Conservation (phyloP, 2,888 invertebrate species). For the Zonitis immaculata region DNA sequence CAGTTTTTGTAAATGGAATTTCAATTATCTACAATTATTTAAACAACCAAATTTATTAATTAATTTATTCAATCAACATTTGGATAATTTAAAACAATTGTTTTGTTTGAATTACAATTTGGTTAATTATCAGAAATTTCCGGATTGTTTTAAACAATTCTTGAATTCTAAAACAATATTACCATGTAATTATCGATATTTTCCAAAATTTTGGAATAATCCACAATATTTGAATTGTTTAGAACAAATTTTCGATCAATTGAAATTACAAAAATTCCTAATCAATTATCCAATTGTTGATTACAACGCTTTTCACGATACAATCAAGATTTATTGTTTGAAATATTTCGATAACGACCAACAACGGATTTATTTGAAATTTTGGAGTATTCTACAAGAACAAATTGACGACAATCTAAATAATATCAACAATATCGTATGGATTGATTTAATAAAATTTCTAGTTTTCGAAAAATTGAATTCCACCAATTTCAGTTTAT, state of each 20-base stretch:
- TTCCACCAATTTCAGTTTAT: constrained; percentile 42
- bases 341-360: constrained; percentile 51
- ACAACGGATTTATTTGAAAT: constrained; percentile 51
- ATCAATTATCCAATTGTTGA: too few relatives aligned
- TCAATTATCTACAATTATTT: constrained; percentile 49
- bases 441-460: constrained; percentile 54
- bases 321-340: constrained; percentile 53
- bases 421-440: constrained; percentile 50
- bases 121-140: constrained; percentile 59
- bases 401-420: constrained; percentile 48
- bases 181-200: constrained; percentile 64
- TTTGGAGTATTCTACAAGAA: constrained; percentile 46
- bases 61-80: constrained; percentile 62
- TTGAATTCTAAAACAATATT: constrained; percentile 51
- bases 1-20: constrained; percentile 44
- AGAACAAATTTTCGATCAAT: constrained; percentile 51
- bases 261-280: constrained; percentile 54
- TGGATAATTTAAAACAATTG: constrained; percentile 57
- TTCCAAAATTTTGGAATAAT: constrained; percentile 58
- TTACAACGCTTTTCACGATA: too few relatives aligned
- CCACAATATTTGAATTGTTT: constrained; percentile 52
- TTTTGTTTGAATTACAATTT: constrained; percentile 55
- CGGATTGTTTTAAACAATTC: constrained; percentile 59
- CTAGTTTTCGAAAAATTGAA: constrained; percentile 55
- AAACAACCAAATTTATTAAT: constrained; percentile 58